A percentile compares a stretch with the other conserved stretches of the same genome.
phyloP scores from a whole-genome alignment of 2,888 invertebrate species.

The Drosophila siamana region DNA sequence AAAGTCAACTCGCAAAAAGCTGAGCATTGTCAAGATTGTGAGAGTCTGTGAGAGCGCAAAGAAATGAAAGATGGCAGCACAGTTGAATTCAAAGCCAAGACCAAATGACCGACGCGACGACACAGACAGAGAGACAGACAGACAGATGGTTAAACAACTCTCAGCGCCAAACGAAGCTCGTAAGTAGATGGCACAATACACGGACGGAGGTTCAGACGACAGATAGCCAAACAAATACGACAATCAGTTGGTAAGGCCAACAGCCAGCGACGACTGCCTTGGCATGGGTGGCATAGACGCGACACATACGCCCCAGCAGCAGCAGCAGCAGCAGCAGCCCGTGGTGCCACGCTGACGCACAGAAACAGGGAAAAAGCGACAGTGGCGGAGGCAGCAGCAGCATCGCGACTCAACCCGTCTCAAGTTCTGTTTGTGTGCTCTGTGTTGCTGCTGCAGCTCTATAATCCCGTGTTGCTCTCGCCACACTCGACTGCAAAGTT shows the following conservation, averaged over 20 bases:
- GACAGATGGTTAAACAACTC: constrained; percentile 5
- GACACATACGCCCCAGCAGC: constrained; percentile 49
- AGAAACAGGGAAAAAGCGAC: constrained; percentile 21
- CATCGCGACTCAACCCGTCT: constrained; percentile 15
- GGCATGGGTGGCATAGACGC: constrained; percentile 47
- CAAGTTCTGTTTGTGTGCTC: constrained; percentile 14
- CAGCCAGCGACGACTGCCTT: constrained; percentile 32
- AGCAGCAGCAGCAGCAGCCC: no score
- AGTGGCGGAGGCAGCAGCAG: constrained; percentile 10
- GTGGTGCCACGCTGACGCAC: constrained; percentile 63
- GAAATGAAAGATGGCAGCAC: not conserved
- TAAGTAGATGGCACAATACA: constrained; percentile 50
- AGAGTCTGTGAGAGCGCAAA: not conserved
- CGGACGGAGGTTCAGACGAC: constrained; percentile 11
- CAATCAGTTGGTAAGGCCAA: constrained; percentile 45
- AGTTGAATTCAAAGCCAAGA: constrained; percentile 41
- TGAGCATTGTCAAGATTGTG: constrained; percentile 5
- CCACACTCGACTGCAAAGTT: constrained; percentile 58
- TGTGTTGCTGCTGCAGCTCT: constrained; percentile 22
- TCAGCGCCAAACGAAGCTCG: constrained; percentile 11
- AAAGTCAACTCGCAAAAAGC: constrained; percentile 25
- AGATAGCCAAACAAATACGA: constrained; percentile 28
- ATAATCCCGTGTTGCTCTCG: constrained; percentile 51
- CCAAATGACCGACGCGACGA: constrained; percentile 60
- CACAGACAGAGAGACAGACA: constrained; percentile 39